Evolutionary conservation across 1,140 invertebrate genomes (phyloP).

Genomic region (Glossosoma conforme): DNA sequence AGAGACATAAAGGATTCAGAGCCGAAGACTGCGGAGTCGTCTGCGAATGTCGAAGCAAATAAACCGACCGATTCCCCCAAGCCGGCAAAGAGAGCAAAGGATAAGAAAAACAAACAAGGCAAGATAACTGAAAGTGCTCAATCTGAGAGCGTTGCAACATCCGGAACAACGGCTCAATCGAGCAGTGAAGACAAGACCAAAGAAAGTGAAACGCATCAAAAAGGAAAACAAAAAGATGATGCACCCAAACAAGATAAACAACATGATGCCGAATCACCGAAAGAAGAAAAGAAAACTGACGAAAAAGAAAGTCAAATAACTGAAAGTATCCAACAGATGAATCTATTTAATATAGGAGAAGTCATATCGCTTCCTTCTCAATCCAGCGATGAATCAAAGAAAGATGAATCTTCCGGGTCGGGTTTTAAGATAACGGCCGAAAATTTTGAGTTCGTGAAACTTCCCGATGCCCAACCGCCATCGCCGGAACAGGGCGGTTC

Average conservation of each 20-base stretch:
- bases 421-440: too few species aligned
- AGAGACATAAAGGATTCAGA: not conserved
- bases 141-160: not conserved
- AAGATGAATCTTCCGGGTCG: too few species aligned
- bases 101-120: constrained; percentile 25
- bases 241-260: not conserved
- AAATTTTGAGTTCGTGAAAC: constrained; percentile 21
- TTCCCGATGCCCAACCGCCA: constrained; percentile 9
- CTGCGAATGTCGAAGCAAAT: not conserved
- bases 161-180: too few species aligned
- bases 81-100: constrained; percentile 19
- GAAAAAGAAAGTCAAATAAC: too few species aligned
- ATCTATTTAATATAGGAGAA: too few species aligned
- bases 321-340: too few species aligned
- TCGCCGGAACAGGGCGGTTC: not conserved
- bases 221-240: not conserved
- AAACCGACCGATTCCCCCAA: constrained; percentile 16
- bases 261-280: too few species aligned
- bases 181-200: too few species aligned
- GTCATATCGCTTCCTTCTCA: too few species aligned
- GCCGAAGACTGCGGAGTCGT: not conserved
- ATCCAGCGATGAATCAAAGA: too few species aligned
- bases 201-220: constrained; percentile 4
- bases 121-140: constrained; percentile 8
- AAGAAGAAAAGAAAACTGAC: too few species aligned